Conservation (phyloP, 2,888 invertebrate genomes). For the Drosophila falleni region DNA sequence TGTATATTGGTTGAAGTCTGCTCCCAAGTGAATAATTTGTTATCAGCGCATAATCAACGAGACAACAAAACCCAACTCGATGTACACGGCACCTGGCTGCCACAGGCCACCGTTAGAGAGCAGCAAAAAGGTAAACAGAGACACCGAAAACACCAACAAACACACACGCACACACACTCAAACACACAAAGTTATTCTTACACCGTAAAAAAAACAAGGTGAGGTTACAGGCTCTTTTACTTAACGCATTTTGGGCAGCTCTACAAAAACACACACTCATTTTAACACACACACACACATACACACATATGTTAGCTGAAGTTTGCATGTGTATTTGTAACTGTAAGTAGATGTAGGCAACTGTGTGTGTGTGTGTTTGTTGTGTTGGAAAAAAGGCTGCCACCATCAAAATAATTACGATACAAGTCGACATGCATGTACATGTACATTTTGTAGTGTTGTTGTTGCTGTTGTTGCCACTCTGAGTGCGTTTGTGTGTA, state of each 20-base stretch:
- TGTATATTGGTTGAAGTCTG: constrained; percentile 65
- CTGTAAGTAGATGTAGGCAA: constrained; percentile 7
- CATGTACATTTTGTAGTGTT: constrained; percentile 43
- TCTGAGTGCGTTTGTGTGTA: constrained; percentile 81
- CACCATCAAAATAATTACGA: constrained; percentile 82
- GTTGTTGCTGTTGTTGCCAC: constrained; percentile 43
- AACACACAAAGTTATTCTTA: constrained; percentile 11
- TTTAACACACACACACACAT: constrained; percentile 2
- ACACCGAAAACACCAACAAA: constrained; percentile 33
- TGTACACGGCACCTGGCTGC: constrained; percentile 26
- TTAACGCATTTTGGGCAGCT: constrained; percentile 57
- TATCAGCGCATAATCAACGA: constrained; percentile 83
- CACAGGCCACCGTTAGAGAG: constrained; percentile 31
- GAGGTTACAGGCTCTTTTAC: constrained; percentile 71
- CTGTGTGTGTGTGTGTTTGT: constrained; percentile 24
- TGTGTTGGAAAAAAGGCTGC: constrained; percentile 68
- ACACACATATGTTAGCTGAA: constrained; percentile 2
- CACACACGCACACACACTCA: constrained; percentile 10
- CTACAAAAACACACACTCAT: constrained; percentile 15
- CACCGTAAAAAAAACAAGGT: constrained; percentile 56
- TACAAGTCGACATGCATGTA: constrained; percentile 76
- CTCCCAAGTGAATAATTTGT: constrained; percentile 83
- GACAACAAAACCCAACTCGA: constrained; percentile 57
- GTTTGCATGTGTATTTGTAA: constrained; percentile 1
- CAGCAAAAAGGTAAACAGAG: constrained; percentile 55